Percentiles rank a stretch among this genome's conserved stretches.
phyloP scores from a whole-genome alignment of 2,113 vertebrate species.

The Gila orcuttii region DNA sequence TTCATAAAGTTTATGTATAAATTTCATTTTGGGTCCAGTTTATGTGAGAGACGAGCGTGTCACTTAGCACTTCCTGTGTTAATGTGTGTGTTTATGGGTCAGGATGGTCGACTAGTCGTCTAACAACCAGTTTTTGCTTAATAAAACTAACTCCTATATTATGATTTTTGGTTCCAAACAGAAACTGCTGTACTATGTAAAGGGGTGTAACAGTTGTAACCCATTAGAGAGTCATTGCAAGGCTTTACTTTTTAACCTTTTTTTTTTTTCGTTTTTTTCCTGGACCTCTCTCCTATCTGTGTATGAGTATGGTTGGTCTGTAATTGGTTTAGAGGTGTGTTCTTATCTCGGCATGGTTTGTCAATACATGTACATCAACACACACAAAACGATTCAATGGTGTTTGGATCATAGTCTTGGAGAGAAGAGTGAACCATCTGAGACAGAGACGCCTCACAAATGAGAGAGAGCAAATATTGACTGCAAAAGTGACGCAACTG shows the following conservation, averaged over 20 bases:
- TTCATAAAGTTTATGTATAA: not conserved
- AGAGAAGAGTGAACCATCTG: not conserved
- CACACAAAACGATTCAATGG: conserved; percentile 14
- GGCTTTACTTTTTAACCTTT: not conserved
- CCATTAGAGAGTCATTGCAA: not conserved
- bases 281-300: not conserved
- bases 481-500: conserved; percentile 22
- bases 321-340: conserved; percentile 13
- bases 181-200: not conserved
- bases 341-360: not conserved
- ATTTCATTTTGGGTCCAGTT: not conserved
- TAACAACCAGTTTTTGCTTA: not conserved
- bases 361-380: conserved; percentile 8
- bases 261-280: not conserved
- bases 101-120: not conserved
- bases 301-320: not conserved
- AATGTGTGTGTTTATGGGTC: not conserved
- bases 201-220: not conserved
- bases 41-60: not conserved
- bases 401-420: conserved; percentile 46
- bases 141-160: too few relatives aligned
- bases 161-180: too few relatives aligned
- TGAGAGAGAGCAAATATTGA: conserved; percentile 53
- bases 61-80: not conserved
- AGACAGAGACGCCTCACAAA: conserved; percentile 1